These are phyloP conservation scores for Crotalus horridus DNA, from an alignment of 2,113 vertebrate species.

Conservation along the genomic window DNA sequence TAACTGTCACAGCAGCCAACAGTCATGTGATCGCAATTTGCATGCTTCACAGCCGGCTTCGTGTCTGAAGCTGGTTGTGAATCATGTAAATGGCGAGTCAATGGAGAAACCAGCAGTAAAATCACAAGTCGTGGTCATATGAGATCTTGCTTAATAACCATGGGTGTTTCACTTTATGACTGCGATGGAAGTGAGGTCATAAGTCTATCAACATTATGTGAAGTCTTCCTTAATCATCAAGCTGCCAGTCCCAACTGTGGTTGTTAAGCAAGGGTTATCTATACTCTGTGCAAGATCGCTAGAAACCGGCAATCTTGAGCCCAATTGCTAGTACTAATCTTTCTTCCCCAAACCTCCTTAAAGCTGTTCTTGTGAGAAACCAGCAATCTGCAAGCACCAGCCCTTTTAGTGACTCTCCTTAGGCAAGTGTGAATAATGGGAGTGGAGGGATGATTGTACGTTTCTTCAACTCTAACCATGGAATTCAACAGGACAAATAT, in stretches of 20 bases:
- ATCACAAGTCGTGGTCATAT: not conserved
- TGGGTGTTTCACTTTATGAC: not conserved
- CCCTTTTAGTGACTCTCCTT: not conserved
- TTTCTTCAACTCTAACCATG: not conserved
- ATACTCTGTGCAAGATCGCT: not conserved
- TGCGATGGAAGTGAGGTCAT: not conserved
- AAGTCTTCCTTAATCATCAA: not conserved
- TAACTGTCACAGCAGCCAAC: not conserved
- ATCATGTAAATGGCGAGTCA: not conserved
- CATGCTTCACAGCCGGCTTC: not conserved
- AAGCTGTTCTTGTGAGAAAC: no score
- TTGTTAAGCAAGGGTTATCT: not conserved
- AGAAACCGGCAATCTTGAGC: not conserved
- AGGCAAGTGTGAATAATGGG: not conserved
- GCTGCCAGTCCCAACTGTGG: not conserved
- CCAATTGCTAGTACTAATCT: not conserved
- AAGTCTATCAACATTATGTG: not conserved
- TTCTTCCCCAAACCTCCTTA: not conserved
- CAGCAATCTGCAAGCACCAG: no score
- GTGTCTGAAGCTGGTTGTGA: no score
- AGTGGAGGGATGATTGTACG: not conserved
- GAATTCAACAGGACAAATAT: not conserved
- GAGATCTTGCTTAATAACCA: not conserved
- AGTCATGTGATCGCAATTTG: not conserved
- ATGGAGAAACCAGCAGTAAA: not conserved